These are phyloP conservation scores for Morus bassanus DNA, from an alignment of 2,797 vertebrate species.

Conservation along the genomic window DNA sequence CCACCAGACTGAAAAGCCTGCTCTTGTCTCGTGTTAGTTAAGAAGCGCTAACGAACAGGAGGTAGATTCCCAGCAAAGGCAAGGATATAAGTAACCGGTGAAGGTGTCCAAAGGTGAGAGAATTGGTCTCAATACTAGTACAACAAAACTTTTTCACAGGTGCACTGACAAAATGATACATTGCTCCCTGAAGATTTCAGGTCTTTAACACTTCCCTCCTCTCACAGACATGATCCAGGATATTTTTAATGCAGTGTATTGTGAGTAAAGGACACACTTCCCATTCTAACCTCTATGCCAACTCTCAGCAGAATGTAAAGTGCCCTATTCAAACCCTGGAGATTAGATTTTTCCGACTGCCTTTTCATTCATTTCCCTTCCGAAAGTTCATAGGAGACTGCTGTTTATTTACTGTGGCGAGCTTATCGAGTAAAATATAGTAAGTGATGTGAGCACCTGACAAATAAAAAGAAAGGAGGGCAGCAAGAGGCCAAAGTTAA, in stretches of 20 bases:
- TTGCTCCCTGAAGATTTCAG: neutral
- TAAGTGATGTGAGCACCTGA: neutral
- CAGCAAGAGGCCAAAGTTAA: neutral
- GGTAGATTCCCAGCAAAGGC: neutral
- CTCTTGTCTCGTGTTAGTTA: neutral
- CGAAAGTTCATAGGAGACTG: neutral
- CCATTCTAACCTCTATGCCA: constrained; percentile 43
- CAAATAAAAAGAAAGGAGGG: neutral
- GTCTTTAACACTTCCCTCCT: constrained; percentile 46
- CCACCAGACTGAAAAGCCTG: neutral
- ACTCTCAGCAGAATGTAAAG: constrained; percentile 18
- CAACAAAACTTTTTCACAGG: constrained; percentile 2
- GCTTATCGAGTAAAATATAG: neutral
- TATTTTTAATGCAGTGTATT: constrained; percentile 44
- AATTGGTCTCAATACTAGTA: neutral
- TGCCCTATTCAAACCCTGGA: neutral
- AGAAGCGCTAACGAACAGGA: neutral
- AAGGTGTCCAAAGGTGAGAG: neutral
- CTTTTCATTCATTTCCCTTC: constrained; percentile 14
- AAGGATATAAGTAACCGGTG: neutral
- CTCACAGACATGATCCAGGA: neutral
- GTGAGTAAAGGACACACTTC: constrained; percentile 50
- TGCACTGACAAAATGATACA: neutral
- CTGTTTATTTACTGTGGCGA: constrained; percentile 12
- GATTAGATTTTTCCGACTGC: neutral